phyloP scores from a whole-genome alignment of 2,797 vertebrate genomes.

The Cossypha niveicapilla region DNA sequence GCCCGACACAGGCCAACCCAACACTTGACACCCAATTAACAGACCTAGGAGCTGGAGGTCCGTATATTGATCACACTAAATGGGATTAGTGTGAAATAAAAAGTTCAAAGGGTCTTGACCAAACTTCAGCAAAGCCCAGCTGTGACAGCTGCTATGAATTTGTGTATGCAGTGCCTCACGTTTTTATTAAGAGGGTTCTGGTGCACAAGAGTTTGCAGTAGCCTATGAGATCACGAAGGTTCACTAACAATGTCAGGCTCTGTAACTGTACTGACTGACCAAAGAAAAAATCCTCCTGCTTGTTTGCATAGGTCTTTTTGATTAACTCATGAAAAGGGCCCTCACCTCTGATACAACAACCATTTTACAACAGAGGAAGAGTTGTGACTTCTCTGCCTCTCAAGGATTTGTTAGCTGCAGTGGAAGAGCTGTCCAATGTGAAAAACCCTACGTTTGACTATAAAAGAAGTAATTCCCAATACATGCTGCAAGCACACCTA shows the following conservation, averaged over 20 bases:
- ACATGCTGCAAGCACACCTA: not conserved
- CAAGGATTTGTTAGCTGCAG: not conserved
- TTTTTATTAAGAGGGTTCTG: slow-evolving; percentile 27
- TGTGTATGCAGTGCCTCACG: slow-evolving; percentile 25
- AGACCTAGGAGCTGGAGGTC: slow-evolving; percentile 59
- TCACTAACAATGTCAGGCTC: slow-evolving; percentile 57
- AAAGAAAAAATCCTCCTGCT: slow-evolving; percentile 12
- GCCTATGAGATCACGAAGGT: slow-evolving; percentile 35
- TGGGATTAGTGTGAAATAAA: slow-evolving; percentile 71
- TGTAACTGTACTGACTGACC: slow-evolving; percentile 48
- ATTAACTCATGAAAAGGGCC: slow-evolving; percentile 46
- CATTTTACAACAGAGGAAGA: not conserved
- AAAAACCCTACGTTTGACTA: not conserved
- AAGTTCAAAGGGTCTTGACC: slow-evolving; percentile 71
- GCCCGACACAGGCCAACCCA: slow-evolving; percentile 54
- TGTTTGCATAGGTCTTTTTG: slow-evolving; percentile 63
- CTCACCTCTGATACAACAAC: slow-evolving; percentile 14
- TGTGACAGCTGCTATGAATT: slow-evolving; percentile 65
- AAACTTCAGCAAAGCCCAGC: slow-evolving; percentile 50
- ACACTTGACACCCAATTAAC: slow-evolving; percentile 72
- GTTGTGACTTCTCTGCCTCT: not conserved
- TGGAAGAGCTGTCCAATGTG: not conserved
- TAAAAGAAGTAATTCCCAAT: not conserved
- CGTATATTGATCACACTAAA: slow-evolving; percentile 65
- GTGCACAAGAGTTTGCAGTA: not conserved